A percentile compares a stretch with the other conserved stretches of the same genome.
phyloP scores from a whole-genome alignment of 2,888 invertebrate species.

The Mythimna ferrago region DNA sequence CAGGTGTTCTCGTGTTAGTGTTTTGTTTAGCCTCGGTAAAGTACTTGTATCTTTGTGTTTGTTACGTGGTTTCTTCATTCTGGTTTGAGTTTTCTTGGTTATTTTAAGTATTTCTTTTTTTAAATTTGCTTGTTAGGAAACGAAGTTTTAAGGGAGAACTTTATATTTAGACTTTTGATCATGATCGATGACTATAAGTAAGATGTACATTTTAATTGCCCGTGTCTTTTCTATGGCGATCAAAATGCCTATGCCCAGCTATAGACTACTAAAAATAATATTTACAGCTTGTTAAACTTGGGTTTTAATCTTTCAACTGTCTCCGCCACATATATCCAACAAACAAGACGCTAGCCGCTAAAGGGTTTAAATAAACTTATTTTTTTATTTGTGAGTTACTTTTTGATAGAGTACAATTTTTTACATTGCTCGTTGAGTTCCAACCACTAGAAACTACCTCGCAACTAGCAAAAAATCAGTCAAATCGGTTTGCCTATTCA shows the following conservation, averaged over 20 bases:
- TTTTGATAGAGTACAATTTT: background rate
- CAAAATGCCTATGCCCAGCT: background rate
- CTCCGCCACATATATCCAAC: no score
- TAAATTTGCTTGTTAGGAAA: background rate
- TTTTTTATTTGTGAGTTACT: background rate
- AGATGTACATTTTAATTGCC: background rate
- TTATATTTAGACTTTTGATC: background rate
- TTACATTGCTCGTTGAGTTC: constrained; percentile 29
- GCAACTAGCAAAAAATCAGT: constrained; percentile 50
- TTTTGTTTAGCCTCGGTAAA: constrained; percentile 71
- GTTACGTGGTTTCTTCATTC: constrained; percentile 47
- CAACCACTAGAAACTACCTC: constrained; percentile 42
- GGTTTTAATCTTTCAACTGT: no score
- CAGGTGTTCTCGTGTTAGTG: constrained; percentile 75
- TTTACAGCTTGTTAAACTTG: background rate
- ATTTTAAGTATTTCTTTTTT: background rate
- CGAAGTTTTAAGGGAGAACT: background rate
- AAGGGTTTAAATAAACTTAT: background rate
- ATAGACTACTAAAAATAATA: background rate
- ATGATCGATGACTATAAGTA: no score
- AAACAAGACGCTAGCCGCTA: no score
- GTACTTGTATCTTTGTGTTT: constrained; percentile 59
- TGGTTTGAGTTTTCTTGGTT: constrained; percentile 9
- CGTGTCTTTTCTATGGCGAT: background rate
- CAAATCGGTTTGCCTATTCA: constrained; percentile 63